Evolutionary conservation across 2,113 vertebrate genomes (phyloP), one percentile per base, ranked within the genome.

Genomic region (Pionites leucogaster): DNA sequence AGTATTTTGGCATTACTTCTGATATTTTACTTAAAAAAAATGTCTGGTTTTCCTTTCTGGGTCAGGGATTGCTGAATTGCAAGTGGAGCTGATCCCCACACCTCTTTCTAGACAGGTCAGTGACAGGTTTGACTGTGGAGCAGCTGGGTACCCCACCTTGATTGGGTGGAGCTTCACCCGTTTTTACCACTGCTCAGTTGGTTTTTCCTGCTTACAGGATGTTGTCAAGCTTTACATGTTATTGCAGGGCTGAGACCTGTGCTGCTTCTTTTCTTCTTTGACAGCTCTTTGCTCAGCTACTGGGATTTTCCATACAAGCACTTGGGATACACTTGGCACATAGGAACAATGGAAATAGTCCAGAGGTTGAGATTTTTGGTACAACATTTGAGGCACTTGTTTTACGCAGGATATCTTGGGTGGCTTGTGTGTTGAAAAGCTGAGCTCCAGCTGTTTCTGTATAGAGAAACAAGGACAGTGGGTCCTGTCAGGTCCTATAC

Each of bases 401-500:
- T 86, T 86, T 47, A 19, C 5, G 0, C 17, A 4, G 6, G 37
- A 0, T 52, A 7, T 20, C 42, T 49, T 35, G 25, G 29, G 33
- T 62, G 35, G 44, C 27, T 50, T 64, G 39, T 68, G 10, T 44
- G 35, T 53, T 27, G 16, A 86, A 14, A 41, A 86, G 81, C 67
- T 89, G 62, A 59, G 46, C 31, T 84, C 20, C 2, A 2, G 39
- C 68, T 74, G 49, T 60, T 33, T 28, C 53, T 28, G 6, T 55
- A 39, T 62, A 33, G 62, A 62, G 65, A 7, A 19, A 15, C 4
- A 6, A 25, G 52, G 57, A 28, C 28, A 49, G 25, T 1, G 3
- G 37, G n/a, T 67, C n/a, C n/a, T 2, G 1, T 18, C 2, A 0
- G 14, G 7, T 74, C 33, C 35, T 42, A 6, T 50, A 31, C 25